These are phyloP conservation scores for Manis javanica DNA, from an alignment of 2,797 vertebrate species.

Conservation along the genomic window DNA sequence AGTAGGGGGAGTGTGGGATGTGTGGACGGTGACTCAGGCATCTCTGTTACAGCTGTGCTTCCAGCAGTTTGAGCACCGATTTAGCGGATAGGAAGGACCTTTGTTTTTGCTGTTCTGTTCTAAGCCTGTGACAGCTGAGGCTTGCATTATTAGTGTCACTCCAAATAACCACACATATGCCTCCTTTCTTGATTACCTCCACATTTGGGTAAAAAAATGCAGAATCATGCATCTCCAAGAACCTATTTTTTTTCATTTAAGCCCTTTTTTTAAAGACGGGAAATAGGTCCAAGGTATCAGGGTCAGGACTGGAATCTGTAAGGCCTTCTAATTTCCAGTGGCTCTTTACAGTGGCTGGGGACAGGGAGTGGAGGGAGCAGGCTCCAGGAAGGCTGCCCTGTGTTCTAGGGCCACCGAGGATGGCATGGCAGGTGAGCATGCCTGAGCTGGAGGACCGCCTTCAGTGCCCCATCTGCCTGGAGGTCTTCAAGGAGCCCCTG, in stretches of 20 bases:
- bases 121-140: neutral
- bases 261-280: neutral
- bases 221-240: neutral
- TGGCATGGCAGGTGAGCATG: slow-evolving; percentile 86
- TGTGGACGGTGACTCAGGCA: neutral
- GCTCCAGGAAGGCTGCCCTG: neutral
- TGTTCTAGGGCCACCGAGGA: slow-evolving; percentile 42
- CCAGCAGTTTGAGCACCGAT: neutral
- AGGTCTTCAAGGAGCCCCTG: slow-evolving; percentile 89
- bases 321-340: neutral
- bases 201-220: neutral
- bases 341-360: neutral
- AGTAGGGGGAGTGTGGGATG: neutral
- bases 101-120: neutral
- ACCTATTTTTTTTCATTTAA: neutral
- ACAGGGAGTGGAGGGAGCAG: neutral
- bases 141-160: neutral
- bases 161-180: neutral
- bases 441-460: slow-evolving; percentile 87
- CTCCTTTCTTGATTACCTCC: neutral
- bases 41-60: neutral
- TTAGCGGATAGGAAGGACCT: neutral
- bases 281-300: neutral
- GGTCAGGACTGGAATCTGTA: neutral
- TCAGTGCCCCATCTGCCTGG: slow-evolving; percentile 89